Evolutionary conservation across 2,113 vertebrate genomes (phyloP), one percentile per base, ranked within the genome.

Genomic region (Terrapene triunguis): DNA sequence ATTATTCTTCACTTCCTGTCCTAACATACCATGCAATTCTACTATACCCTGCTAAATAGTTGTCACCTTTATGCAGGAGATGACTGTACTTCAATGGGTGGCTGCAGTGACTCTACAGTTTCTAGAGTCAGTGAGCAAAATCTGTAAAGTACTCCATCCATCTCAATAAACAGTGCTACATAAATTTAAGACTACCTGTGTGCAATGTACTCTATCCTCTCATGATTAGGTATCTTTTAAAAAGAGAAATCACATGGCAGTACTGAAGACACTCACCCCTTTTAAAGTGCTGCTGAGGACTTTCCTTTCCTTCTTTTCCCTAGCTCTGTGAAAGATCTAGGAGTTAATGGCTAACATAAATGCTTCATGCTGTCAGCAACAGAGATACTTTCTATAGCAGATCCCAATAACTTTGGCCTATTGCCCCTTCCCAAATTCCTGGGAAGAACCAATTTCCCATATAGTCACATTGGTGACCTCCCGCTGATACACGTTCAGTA

Each of bases 1-100:
- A 87, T 95, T 97, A 94, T 96, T 97, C 88, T 81, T 0, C 35
- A 92, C 57, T 80, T 94, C 76, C 85, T 92, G 19, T 92, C 85
- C 32, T 48, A 69, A 88, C 85, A 65, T 86, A 95, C 32, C 8
- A 5, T 80, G 82, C 51, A 78, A 22, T 94, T 69, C 89, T 94
- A 50, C 91, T 95, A 12, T 93, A 93, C 94, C 94, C 93, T 96
- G 89, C 79, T 80, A 1, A 44, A 74, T 44, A 91, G 84, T 57
- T 93, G 14, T 16, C 42, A 79, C 88, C 93, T 94, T 81, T 89
- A 93, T 92, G 83, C 79, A 92, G 19, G 57, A 16, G 76, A 85
- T 80, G 51, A 84, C 85, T 12, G 0, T 81, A 51, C 91, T 96
- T 88, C 84, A 83, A 54, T 59, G 42, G 24, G 50, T 93, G 53